phyloP scores from a whole-genome alignment of 92 coral and sea anemone genomes.

The Diadumene lineata region DNA sequence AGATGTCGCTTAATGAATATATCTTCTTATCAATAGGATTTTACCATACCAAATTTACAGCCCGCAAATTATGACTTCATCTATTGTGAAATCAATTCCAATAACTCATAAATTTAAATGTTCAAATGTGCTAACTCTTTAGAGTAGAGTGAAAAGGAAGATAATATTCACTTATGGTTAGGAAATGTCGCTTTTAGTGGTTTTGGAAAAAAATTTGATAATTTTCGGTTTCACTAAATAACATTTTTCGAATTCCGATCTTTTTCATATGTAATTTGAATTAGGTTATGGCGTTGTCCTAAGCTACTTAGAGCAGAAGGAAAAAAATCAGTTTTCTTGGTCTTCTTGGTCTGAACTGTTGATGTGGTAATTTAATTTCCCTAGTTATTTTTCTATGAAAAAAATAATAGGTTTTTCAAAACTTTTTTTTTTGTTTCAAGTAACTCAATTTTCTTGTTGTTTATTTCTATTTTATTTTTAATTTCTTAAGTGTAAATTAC shows the following conservation, averaged over 20 bases:
- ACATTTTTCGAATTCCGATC: neutral
- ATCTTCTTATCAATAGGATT: constrained; percentile 28
- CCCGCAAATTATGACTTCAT: constrained; percentile 37
- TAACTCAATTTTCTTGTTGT: too few species aligned
- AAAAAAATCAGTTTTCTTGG: too few species aligned
- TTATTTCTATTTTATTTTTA: constrained; percentile 16
- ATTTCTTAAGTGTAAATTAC: constrained; percentile 8
- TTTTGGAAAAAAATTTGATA: neutral
- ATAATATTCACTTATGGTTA: constrained; percentile 10
- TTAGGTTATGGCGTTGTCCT: too few species aligned
- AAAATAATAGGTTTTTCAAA: too few species aligned
- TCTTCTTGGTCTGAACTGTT: too few species aligned
- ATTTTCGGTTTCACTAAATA: neutral
- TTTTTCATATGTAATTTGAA: too few species aligned
- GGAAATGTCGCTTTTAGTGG: constrained; percentile 8
- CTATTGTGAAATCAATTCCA: constrained; percentile 46
- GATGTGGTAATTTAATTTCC: too few species aligned
- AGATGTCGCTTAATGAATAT: constrained; percentile 17
- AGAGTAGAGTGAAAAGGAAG: neutral
- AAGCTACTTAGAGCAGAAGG: too few species aligned
- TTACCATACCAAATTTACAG: constrained; percentile 25
- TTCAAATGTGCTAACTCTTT: constrained; percentile 9
- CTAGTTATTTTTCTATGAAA: too few species aligned
- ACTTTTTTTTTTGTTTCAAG: too few species aligned
- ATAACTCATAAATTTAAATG: constrained; percentile 14